Evolutionary conservation across 2,797 vertebrate species (phyloP).

Genomic region (Protonibea diacanthus): DNA sequence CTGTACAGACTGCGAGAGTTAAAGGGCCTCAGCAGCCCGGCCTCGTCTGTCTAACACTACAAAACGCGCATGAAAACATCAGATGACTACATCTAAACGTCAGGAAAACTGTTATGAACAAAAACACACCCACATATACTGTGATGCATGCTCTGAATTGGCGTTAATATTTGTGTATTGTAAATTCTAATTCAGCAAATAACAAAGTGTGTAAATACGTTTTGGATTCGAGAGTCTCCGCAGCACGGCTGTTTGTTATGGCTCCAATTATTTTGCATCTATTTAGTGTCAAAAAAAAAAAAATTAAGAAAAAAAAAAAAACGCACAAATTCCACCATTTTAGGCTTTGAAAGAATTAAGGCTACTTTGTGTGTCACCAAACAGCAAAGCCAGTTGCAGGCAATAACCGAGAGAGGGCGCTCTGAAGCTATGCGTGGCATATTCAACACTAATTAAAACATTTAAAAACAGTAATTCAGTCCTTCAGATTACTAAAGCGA

Average conservation of each 20-base stretch:
- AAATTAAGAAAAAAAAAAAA: background rate
- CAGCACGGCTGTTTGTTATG: background rate
- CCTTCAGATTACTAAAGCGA: constrained; percentile 3
- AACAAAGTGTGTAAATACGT: background rate
- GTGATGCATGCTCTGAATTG: background rate
- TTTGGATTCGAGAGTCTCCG: background rate
- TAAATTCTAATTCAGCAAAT: background rate
- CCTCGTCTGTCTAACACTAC: background rate
- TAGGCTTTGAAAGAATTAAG: constrained; percentile 9
- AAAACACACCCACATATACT: background rate
- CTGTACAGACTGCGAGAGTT: constrained; percentile 56
- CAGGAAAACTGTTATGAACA: background rate
- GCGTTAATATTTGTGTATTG: background rate
- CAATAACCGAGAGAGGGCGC: constrained; percentile 85
- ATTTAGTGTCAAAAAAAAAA: background rate
- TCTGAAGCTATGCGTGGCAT: constrained; percentile 68
- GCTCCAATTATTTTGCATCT: background rate
- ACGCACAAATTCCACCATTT: background rate
- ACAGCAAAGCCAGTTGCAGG: constrained; percentile 13
- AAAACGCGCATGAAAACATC: background rate
- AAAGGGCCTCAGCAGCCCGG: constrained; percentile 36
- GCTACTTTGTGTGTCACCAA: constrained; percentile 15
- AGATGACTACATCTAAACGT: background rate
- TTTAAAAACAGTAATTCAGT: constrained; percentile 48
- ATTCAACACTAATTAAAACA: constrained; percentile 66